Conservation (phyloP, 2,797 vertebrate species). For the Glossophaga mutica region DNA sequence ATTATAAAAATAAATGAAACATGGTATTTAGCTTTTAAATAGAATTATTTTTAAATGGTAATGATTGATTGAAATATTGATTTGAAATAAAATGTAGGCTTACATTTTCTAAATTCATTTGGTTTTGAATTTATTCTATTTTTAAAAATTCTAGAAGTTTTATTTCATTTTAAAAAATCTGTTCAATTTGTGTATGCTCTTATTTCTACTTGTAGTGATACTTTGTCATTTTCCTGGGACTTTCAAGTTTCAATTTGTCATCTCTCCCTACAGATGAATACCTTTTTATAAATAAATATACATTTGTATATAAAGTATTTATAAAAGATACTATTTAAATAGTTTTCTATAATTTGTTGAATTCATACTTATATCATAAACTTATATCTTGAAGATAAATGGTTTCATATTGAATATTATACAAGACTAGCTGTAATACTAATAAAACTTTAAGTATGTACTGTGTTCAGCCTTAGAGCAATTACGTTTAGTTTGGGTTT, state of each 20-base stretch:
- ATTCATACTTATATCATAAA: neutral
- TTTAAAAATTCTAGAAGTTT: neutral
- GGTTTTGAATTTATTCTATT: neutral
- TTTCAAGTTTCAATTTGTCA: neutral
- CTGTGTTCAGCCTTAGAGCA: neutral
- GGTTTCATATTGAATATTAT: neutral
- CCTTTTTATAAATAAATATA: neutral
- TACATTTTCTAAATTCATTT: slow-evolving; percentile 21
- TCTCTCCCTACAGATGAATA: neutral
- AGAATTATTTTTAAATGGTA: slow-evolving; percentile 14
- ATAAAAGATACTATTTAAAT: neutral
- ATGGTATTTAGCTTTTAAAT: neutral
- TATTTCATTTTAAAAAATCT: neutral
- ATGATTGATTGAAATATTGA: neutral
- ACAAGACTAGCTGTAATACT: neutral
- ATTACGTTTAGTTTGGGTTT: neutral
- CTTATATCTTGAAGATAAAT: neutral
- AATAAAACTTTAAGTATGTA: neutral
- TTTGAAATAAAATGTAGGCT: neutral
- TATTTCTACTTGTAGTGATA: neutral
- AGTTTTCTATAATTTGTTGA: neutral
- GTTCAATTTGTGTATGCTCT: neutral
- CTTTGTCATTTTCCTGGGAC: neutral
- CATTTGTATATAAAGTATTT: neutral
- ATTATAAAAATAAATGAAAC: neutral